Evolutionary conservation across 37 sponge, comb jelly and placozoan species (phyloP), one percentile per base, ranked within the genome.

Genomic region (Beroe forskalii): DNA sequence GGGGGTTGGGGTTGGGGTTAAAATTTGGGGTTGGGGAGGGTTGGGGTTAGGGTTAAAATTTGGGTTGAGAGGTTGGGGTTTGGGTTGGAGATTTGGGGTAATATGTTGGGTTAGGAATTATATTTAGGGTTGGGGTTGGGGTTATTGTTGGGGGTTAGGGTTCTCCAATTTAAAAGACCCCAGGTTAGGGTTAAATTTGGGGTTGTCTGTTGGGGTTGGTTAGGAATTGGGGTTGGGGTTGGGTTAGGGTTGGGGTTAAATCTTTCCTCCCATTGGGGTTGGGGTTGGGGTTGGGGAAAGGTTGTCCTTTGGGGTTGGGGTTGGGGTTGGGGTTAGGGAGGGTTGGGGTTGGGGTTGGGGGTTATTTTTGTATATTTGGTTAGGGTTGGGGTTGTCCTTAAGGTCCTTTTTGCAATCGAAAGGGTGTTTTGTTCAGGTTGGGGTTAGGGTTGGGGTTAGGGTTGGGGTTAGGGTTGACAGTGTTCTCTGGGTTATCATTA

Each of bases 41-140:
- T n/a, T n/a, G n/a, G n/a, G n/a, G n/a, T n/a, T n/a, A n/a, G n/a
- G n/a, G n/a, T n/a, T n/a, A n/a, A n/a, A n/a, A n/a, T n/a, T n/a
- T n/a, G 89, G 92, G 90, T 91, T 89, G 92, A 89, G 92, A 63
- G 92, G 92, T 91, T 91, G 90, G 89, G 89, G 89, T 91, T 90
- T 60, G 89, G 92, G 62, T 91, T 91, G 86, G 76, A 76, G 91
- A 89, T 91, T 60, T 86, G 92, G 89, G 44, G 62, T 86, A 89
- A 89, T 89, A 89, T 86, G 92, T 91, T 91, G 92, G 92, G 92
- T 91, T 91, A n/a, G n/a, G n/a, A n/a, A n/a, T n/a, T n/a, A n/a
- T n/a, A n/a, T n/a, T 91, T 91, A 91, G 92, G 92, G 92, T 90
- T 90, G 90, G 92, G 89, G 92, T 91, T 91, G 90, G 89, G 89